A percentile compares a stretch with the other conserved stretches of the same genome.
Evolutionary conservation across 2,888 invertebrate species (phyloP).

Genomic region (Parnassius glacialis): DNA sequence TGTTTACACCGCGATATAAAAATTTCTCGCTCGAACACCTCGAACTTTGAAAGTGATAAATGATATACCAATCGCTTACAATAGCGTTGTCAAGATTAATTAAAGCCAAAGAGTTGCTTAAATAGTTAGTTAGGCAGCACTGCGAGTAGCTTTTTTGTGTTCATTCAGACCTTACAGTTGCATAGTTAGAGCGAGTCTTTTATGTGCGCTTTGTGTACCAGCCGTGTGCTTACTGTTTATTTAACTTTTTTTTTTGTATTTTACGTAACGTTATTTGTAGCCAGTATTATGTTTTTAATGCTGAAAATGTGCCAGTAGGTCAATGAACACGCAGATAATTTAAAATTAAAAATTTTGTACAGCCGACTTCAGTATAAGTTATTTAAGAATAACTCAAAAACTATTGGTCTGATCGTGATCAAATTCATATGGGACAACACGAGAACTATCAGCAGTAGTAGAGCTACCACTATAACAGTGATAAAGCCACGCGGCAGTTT

Average conservation of each 20-base stretch:
- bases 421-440: too few relatives aligned
- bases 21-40: conserved; percentile 57
- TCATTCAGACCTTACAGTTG: conserved; percentile 23
- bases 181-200: conserved; percentile 30
- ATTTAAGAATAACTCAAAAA: too few relatives aligned
- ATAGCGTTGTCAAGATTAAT: conserved; percentile 75
- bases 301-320: conserved; percentile 8
- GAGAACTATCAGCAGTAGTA: too few relatives aligned
- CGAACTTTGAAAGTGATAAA: conserved; percentile 69
- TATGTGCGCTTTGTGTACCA: conserved; percentile 11
- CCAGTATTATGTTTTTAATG: background rate
- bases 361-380: too few relatives aligned
- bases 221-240: background rate
- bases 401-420: too few relatives aligned
- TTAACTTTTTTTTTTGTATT: background rate
- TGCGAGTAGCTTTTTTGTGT: conserved; percentile 58
- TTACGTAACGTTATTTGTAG: background rate
- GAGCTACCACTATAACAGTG: too few relatives aligned
- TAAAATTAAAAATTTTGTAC: too few relatives aligned
- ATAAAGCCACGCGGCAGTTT: too few relatives aligned
- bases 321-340: conserved; percentile 8
- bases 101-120: conserved; percentile 70
- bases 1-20: conserved; percentile 43
- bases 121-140: conserved; percentile 73
- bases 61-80: conserved; percentile 62